Base-by-base conservation (phyloP, 2,797 vertebrate genomes). In the Orestias chungarensis region DNA sequence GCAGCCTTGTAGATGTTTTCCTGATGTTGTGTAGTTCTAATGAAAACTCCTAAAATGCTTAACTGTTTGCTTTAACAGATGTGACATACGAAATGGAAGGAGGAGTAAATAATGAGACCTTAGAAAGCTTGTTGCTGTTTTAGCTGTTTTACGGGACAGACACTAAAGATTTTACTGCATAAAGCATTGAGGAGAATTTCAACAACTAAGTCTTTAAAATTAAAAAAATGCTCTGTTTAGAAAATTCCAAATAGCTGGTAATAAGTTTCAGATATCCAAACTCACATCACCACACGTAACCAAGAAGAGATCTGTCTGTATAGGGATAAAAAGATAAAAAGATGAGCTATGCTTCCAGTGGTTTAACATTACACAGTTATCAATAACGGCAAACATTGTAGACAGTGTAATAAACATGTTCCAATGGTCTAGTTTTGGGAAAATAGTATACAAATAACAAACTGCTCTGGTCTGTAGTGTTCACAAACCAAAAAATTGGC, bases 301-400 rank as follows among this genome's bases (percentile, higher is more conserved):
- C 70, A 80, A 20, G 12, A 23, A 69, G 52, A 66, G 59, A 73
- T 81, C 70, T 74, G 57, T 80, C 69, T 75, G 57, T n/a, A n/a
- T n/a, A n/a, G n/a, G n/a, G n/a, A n/a, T n/a, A n/a, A n/a, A 29
- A 9, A 14, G 27, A 46, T 62, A 70, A 73, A 69, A 52, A 74
- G 33, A 57, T 23, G 64, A 35, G 50, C 29, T 65, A 23, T 78
- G 18, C 29, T 65, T 50, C 43, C 50, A 65, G 33, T 64, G 25
- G 35, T 50, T 50, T 64, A n/a, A 10, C n/a, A 42, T 55, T 68
- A 75, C 67, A 66, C 23, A 54, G 52, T 74, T 61, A 71, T 27
- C 38, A 42, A 43, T 15, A n/a, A 52, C 29, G 25, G 14, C 35
- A 62, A 43, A 66, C 15, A 31, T 52, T 44, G 29, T 12, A 62